Percentiles rank a stretch among this genome's conserved stretches.
Evolutionary conservation across 2,797 vertebrate species (phyloP).

Genomic region (Enteromius afrohamiltoni): DNA sequence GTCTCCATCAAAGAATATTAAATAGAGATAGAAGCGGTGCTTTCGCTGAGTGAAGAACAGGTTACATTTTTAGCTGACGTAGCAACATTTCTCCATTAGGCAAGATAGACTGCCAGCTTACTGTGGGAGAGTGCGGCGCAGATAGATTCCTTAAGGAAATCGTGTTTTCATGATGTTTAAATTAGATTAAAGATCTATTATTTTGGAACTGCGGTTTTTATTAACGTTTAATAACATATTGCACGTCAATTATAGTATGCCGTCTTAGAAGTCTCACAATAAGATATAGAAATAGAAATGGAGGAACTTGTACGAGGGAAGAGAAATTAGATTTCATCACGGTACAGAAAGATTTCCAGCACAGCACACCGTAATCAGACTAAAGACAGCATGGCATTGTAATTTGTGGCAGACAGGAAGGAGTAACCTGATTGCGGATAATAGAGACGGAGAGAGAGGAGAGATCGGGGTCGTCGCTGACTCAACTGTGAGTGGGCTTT

Average conservation of each 20-base stretch:
- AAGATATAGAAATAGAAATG: not conserved
- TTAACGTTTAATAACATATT: conserved; percentile 12
- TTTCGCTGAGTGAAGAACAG: conserved; percentile 26
- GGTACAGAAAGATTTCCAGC: conserved; percentile 31
- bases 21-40: not conserved
- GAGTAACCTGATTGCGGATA: conserved; percentile 46
- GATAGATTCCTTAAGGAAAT: conserved; percentile 31
- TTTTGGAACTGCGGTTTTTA: conserved; percentile 27
- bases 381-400: conserved; percentile 29
- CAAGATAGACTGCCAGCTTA: conserved; percentile 35
- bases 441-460: conserved; percentile 33
- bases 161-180: conserved; percentile 24
- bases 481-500: conserved; percentile 46
- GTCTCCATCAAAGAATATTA: conserved; percentile 30
- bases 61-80: conserved; percentile 21
- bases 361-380: conserved; percentile 19
- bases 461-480: conserved; percentile 44
- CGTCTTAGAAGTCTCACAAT: not conserved
- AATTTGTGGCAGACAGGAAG: conserved; percentile 44
- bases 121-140: conserved; percentile 8
- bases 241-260: not conserved
- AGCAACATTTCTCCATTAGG: conserved; percentile 40
- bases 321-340: conserved; percentile 21
- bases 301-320: not conserved
- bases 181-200: conserved; percentile 19